phyloP scores from a whole-genome alignment of 2,113 vertebrate species.

The Varanus komodoensis region DNA sequence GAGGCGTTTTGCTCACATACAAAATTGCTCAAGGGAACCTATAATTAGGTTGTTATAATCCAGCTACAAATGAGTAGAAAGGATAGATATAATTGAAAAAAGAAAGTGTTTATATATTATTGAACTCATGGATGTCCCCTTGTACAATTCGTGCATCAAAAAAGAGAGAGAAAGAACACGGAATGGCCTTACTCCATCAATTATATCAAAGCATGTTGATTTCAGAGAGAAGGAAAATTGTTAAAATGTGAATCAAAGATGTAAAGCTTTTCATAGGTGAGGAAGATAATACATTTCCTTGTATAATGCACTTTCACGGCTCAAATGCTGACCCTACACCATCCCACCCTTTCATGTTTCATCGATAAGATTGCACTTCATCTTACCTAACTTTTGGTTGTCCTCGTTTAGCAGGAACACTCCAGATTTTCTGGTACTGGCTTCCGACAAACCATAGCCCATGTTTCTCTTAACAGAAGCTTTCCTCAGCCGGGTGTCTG shows the following conservation, averaged over 20 bases:
- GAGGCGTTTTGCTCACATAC: not conserved
- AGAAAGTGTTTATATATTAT: not conserved
- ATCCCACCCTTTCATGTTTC: not conserved
- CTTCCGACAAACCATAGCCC: not conserved
- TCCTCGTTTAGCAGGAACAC: not conserved
- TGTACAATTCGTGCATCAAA: not conserved
- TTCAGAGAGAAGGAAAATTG: not conserved
- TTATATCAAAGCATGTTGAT: not conserved
- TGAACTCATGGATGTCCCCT: not conserved
- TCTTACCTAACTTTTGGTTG: not conserved
- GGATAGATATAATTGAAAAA: not conserved
- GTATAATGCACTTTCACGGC: not conserved
- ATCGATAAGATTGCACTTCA: not conserved
- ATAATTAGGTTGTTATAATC: not conserved
- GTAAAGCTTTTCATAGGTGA: not conserved
- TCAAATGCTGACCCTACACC: not conserved
- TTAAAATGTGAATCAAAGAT: conserved; percentile 4
- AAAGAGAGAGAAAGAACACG: not conserved
- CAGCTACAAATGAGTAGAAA: not conserved
- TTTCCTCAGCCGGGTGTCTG: too few relatives aligned
- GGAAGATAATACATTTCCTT: not conserved
- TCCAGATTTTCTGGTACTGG: not conserved
- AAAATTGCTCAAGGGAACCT: not conserved
- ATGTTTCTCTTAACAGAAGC: not conserved
- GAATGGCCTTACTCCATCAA: not conserved